Conservation (phyloP, 2,797 vertebrate genomes). For the Eurystomus glaucurus region DNA sequence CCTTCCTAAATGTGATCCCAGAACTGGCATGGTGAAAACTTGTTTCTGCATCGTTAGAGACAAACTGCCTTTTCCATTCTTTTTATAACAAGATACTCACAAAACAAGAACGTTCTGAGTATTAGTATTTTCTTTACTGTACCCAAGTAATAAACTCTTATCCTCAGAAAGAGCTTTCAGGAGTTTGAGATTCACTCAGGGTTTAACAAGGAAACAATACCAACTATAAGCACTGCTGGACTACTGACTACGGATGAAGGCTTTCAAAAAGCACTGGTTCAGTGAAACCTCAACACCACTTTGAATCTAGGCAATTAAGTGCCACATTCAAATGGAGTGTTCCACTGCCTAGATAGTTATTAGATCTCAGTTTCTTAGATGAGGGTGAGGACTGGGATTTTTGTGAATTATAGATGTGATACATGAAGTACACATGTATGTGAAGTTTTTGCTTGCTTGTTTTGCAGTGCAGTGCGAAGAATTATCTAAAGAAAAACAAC, state of each 20-base stretch:
- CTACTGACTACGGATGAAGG: background rate
- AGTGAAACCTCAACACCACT: background rate
- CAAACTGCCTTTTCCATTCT: background rate
- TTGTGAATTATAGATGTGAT: background rate
- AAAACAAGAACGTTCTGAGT: background rate
- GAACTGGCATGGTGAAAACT: background rate
- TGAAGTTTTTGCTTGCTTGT: background rate
- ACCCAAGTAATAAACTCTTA: background rate
- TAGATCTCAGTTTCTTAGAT: background rate
- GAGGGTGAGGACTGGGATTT: background rate
- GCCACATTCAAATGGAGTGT: background rate
- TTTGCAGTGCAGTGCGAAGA: background rate
- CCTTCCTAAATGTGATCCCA: background rate
- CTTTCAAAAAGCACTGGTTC: background rate
- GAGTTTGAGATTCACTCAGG: background rate
- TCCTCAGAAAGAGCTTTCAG: background rate
- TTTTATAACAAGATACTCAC: background rate
- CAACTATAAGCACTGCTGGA: background rate
- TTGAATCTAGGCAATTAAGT: background rate
- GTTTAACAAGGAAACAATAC: background rate
- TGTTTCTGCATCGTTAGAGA: background rate
- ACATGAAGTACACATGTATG: fast-evolving
- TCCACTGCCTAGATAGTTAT: background rate
- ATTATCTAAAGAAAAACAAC: background rate
- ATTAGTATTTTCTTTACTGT: background rate